Conservation (phyloP, 2,113 vertebrate genomes). For the Albula goreensis region DNA sequence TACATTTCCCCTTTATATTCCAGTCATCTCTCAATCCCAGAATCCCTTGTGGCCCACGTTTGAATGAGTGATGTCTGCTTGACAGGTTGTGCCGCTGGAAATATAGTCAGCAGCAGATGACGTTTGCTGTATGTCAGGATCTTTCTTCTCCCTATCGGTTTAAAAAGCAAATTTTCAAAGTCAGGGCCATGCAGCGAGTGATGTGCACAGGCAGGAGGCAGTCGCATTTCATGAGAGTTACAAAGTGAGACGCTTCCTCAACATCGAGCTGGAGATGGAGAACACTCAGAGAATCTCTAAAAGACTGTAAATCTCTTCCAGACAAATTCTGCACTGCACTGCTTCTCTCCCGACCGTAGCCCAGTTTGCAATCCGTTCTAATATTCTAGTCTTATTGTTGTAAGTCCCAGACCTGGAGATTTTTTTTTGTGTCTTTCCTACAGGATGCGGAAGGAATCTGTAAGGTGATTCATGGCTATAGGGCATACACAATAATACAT, state of each 20-base stretch:
- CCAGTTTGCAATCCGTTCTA: background rate
- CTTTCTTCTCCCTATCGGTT: background rate
- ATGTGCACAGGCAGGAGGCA: background rate
- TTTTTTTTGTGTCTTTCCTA: slow-evolving; percentile 27
- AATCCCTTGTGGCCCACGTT: background rate
- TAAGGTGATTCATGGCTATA: slow-evolving; percentile 40
- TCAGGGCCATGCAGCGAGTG: background rate
- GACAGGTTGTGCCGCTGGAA: background rate
- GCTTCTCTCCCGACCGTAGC: background rate
- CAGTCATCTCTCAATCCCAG: background rate
- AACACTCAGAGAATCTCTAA: background rate
- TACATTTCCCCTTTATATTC: background rate
- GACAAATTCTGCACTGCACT: background rate
- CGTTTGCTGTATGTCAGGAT: background rate
- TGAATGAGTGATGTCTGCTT: background rate
- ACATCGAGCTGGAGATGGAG: background rate
- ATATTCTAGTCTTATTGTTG: background rate
- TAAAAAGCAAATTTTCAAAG: background rate
- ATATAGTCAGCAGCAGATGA: background rate
- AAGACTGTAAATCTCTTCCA: background rate
- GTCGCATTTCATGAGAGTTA: background rate
- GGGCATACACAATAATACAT: slow-evolving; percentile 44
- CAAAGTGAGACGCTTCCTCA: background rate
- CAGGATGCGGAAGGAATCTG: slow-evolving; percentile 29
- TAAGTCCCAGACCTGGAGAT: background rate